Percentiles rank a stretch among this genome's conserved stretches.
These are phyloP conservation scores for Petrosia ficiformis DNA, from an alignment of 37 sponge, comb jelly and placozoan genomes.

Conservation along the genomic window DNA sequence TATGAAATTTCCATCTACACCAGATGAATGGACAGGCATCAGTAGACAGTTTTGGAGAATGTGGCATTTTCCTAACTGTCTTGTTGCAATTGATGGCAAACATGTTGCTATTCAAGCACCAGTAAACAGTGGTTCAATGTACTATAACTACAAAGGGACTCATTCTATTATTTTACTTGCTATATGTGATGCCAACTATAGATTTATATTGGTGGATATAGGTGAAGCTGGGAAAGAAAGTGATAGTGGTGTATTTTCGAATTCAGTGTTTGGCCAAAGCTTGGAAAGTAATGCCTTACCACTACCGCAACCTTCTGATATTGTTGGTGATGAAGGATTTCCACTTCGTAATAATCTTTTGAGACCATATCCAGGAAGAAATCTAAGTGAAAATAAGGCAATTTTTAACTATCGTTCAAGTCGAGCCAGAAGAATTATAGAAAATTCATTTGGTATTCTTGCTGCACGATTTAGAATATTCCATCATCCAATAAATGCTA, in stretches of 20 bases:
- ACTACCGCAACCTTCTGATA: slow-evolving; percentile 15
- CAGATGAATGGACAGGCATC: no score
- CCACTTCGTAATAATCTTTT: slow-evolving; percentile 19
- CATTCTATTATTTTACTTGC: no score
- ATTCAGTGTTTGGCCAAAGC: slow-evolving; percentile 32
- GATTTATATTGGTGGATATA: not conserved
- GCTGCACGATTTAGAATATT: slow-evolving; percentile 16
- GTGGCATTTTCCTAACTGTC: no score
- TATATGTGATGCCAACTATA: not conserved
- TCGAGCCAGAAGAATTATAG: slow-evolving; percentile 26
- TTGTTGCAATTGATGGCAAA: no score
- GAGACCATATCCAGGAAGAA: slow-evolving; percentile 32
- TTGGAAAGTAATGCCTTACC: slow-evolving; percentile 13
- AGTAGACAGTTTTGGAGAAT: no score
- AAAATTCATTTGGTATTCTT: slow-evolving; percentile 41
- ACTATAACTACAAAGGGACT: no score
- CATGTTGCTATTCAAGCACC: no score
- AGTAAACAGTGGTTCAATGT: no score
- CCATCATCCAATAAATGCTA: not conserved
- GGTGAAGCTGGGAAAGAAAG: slow-evolving; percentile 37
- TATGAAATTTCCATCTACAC: no score
- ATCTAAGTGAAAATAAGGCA: slow-evolving; percentile 1
- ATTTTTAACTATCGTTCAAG: slow-evolving; percentile 15
- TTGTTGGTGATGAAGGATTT: slow-evolving; percentile 37
- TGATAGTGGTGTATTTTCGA: slow-evolving; percentile 43